Percentiles rank a stretch among this genome's conserved stretches.
phyloP scores from a whole-genome alignment of 2,113 vertebrate species.

The Barnardius zonarius region DNA sequence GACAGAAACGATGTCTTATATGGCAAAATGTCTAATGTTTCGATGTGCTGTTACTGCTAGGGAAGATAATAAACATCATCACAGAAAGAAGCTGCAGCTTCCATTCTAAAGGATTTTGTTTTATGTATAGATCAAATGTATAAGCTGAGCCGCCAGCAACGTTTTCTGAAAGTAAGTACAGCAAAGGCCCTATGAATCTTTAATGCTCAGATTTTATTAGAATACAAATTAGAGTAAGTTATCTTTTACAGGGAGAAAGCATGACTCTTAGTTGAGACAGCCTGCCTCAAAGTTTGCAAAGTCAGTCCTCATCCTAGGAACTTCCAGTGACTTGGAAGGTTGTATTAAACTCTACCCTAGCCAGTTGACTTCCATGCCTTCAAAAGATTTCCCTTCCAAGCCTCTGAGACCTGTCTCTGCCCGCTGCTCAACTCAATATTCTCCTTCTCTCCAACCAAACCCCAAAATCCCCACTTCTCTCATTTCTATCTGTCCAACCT shows the following conservation, averaged over 20 bases:
- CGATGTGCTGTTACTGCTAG: neutral
- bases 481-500: neutral
- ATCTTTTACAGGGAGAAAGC: neutral
- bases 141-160: neutral
- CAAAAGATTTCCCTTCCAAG: neutral
- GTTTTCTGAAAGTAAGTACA: neutral
- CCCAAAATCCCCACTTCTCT: neutral
- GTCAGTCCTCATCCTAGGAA: neutral
- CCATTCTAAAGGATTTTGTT: neutral
- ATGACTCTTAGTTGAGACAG: neutral
- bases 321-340: neutral
- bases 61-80: neutral
- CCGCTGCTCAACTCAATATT: neutral
- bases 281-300: neutral
- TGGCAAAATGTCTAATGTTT: slow-evolving; percentile 16
- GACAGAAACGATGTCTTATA: neutral
- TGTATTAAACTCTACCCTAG: neutral
- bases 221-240: neutral
- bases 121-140: neutral
- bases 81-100: neutral
- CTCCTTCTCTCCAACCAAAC: neutral
- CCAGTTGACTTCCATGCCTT: neutral
- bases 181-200: neutral
- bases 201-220: neutral
- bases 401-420: neutral